Base-by-base conservation (phyloP, 2,888 invertebrate species). In the Eutolmus rufibarbis region DNA sequence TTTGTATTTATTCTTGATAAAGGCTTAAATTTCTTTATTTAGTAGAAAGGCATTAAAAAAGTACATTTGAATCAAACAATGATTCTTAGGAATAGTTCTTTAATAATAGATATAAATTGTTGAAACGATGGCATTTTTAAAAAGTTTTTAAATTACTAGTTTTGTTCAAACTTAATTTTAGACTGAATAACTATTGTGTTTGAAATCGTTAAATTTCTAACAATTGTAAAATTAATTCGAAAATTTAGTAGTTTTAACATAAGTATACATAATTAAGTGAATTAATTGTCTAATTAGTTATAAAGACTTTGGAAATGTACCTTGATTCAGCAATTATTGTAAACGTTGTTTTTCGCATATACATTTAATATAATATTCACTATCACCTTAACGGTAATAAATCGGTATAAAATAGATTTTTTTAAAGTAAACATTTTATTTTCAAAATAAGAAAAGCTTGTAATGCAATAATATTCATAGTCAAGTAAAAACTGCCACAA, bases 401-500 rank as follows among this genome's bases (percentile, higher is more conserved):
- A 51, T 51, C n/a, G n/a, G 51, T n/a, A 51, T 51, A 46, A 1
- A 46, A n/a, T 51, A 51, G 51, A n/a, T 16, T 0, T 51, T 51
- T 51, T 51, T 51, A 7, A 51, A 51, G 5, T n/a, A 51, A 51
- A n/a, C 3, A n/a, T 16, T 51, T 51, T 51, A 51, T n/a, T 51
- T 51, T n/a, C 51, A n/a, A n/a, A 2, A 78, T 43, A 78, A 34
- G n/a, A 28, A n/a, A n/a, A 77, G 19, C 16, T 43, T 77, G 28
- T 46, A 43, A 46, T 78, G 43, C 78, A 78, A 78, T 78, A 78
- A 78, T 78, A 78, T 28, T 40, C 43, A 23, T 43, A 78, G 46
- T 78, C 46, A 78, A 23, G 46, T 78, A 43, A 34, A 34, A 78
- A 78, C 78, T 78, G 78, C 78, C 78, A 78, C 51, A 51, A 51